phyloP scores from a whole-genome alignment of 2,797 vertebrate genomes.

The Coregonus suidteri region DNA sequence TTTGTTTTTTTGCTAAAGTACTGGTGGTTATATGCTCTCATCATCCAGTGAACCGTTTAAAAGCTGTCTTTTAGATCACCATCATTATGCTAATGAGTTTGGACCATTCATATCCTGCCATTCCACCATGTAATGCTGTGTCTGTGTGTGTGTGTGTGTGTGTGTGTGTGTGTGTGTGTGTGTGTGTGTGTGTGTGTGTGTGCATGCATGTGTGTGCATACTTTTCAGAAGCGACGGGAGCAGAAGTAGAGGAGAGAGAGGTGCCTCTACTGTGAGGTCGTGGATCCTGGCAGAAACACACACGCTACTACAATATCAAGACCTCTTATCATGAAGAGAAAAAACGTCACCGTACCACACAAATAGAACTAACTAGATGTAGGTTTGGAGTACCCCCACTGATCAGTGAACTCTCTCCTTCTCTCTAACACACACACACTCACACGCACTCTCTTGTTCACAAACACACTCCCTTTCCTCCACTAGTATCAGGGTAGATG shows the following conservation, averaged over 20 bases:
- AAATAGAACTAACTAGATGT: slow-evolving; percentile 37
- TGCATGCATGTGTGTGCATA: background rate
- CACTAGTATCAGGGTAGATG: slow-evolving; percentile 34
- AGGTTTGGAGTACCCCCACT: slow-evolving; percentile 24
- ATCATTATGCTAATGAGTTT: background rate
- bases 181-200: no score
- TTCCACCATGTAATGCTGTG: no score
- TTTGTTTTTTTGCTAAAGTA: background rate
- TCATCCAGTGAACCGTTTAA: background rate
- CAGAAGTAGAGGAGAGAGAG: slow-evolving; percentile 50
- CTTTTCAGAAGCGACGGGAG: slow-evolving; percentile 58
- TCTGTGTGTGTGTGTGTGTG: no score
- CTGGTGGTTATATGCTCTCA: background rate
- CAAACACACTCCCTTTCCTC: slow-evolving; percentile 22
- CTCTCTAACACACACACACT: slow-evolving; percentile 15
- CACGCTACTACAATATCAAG: slow-evolving; percentile 56
- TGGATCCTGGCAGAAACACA: slow-evolving; percentile 11
- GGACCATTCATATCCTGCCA: background rate
- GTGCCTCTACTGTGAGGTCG: slow-evolving; percentile 17
- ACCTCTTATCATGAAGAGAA: slow-evolving; percentile 45
- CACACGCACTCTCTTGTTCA: background rate
- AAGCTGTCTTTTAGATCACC: background rate
- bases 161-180: no score
- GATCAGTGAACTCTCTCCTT: slow-evolving; percentile 27
- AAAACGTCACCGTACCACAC: slow-evolving; percentile 42